Evolutionary conservation across 2,888 invertebrate species (phyloP).

Genomic region (Patella depressa): DNA sequence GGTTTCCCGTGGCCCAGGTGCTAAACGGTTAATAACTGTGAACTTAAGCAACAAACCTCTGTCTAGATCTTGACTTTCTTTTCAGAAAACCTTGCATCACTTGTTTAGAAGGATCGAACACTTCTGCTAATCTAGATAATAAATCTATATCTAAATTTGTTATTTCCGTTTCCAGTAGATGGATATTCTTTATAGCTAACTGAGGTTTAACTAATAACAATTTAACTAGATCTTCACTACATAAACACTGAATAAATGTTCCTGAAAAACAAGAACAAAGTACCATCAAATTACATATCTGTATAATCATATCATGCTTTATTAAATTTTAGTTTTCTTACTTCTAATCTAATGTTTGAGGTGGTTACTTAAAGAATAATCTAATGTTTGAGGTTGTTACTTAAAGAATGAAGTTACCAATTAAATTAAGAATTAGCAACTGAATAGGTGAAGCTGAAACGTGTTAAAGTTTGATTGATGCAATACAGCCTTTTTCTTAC

Average conservation of each 20-base stretch:
- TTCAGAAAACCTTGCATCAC: constrained; percentile 49
- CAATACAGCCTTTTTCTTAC: no score
- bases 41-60: constrained; percentile 32
- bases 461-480: no score
- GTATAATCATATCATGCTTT: no score
- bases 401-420: no score
- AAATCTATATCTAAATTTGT: constrained; percentile 43
- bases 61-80: constrained; percentile 41
- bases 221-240: constrained; percentile 62
- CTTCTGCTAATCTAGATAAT: constrained; percentile 73
- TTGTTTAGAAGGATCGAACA: constrained; percentile 79
- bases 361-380: no score
- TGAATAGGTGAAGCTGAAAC: no score
- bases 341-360: no score
- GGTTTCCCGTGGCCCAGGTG: neutral
- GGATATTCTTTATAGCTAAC: constrained; percentile 64
- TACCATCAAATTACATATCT: no score
- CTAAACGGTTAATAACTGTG: neutral
- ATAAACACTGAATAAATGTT: constrained; percentile 64
- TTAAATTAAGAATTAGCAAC: no score
- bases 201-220: constrained; percentile 66
- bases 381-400: no score
- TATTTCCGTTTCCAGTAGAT: constrained; percentile 60
- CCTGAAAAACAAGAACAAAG: constrained; percentile 40
- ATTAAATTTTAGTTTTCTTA: no score